phyloP scores from a whole-genome alignment of 2,113 vertebrate species.

The Anas platyrhynchos region DNA sequence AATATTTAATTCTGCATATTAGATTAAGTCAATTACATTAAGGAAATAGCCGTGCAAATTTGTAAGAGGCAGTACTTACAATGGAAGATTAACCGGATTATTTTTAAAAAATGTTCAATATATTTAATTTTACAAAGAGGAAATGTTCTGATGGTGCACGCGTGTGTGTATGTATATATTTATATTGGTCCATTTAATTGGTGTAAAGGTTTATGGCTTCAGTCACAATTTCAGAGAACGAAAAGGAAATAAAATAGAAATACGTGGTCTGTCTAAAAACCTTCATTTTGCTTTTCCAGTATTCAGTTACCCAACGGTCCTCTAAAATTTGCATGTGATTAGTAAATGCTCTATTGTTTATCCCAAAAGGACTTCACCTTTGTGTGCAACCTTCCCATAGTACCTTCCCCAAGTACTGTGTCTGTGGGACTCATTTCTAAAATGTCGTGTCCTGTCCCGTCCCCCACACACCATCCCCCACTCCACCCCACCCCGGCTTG shows the following conservation, averaged over 20 bases:
- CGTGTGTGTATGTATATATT: not conserved
- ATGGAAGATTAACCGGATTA: constrained; percentile 48
- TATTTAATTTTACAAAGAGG: constrained; percentile 42
- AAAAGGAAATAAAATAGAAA: constrained; percentile 24
- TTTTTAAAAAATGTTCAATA: constrained; percentile 15
- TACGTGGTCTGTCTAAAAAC: not conserved
- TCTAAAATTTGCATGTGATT: constrained; percentile 31
- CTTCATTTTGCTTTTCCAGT: not conserved
- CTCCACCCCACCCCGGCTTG: rapidly evolving
- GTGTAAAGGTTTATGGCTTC: constrained; percentile 43
- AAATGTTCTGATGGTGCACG: not conserved
- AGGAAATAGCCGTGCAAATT: constrained; percentile 70
- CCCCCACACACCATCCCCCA: too few relatives aligned
- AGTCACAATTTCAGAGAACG: constrained; percentile 35
- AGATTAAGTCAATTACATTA: constrained; percentile 71
- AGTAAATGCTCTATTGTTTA: not conserved
- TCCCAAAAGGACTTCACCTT: constrained; percentile 5
- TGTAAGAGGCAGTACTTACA: constrained; percentile 61
- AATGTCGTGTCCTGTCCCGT: not conserved
- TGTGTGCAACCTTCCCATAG: not conserved
- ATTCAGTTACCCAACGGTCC: not conserved
- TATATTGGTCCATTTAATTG: constrained; percentile 52
- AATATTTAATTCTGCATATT: constrained; percentile 81
- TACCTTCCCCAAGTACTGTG: not conserved
- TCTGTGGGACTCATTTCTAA: not conserved